These are phyloP conservation scores for Zaprionus gabonicus DNA, from an alignment of 1,140 invertebrate genomes.

Conservation along the genomic window DNA sequence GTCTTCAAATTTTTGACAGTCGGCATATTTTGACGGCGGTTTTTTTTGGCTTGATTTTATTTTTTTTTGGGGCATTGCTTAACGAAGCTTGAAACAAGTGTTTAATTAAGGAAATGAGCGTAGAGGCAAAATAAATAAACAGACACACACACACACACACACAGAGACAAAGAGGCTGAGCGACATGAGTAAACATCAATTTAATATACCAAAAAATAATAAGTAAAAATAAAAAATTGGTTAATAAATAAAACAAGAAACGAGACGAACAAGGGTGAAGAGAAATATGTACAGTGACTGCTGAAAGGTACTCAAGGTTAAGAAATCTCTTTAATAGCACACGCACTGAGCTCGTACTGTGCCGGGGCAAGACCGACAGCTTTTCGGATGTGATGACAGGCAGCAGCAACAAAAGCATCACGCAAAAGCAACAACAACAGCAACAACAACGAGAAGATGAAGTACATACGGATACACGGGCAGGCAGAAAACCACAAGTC, in stretches of 20 bases:
- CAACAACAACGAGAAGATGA: conserved; percentile 3
- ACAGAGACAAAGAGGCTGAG: conserved; percentile 11
- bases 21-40: conserved; percentile 48
- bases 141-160: conserved; percentile 31
- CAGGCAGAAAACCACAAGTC: conserved; percentile 72
- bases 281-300: conserved; percentile 44
- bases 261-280: conserved; percentile 30
- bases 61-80: conserved; percentile 39
- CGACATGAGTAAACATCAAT: conserved; percentile 42
- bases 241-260: conserved; percentile 63
- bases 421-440: conserved; percentile 26
- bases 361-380: conserved; percentile 57
- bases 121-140: conserved; percentile 59
- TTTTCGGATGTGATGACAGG: conserved; percentile 76
- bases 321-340: conserved; percentile 71
- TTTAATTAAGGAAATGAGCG: conserved; percentile 80
- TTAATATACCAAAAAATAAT: conserved; percentile 66
- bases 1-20: conserved; percentile 36
- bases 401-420: conserved; percentile 31
- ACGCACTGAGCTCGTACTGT: conserved; percentile 36
- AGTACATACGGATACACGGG: not conserved
- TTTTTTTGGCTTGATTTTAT: conserved; percentile 18
- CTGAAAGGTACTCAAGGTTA: conserved; percentile 80
- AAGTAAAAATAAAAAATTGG: conserved; percentile 63
- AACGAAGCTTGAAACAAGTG: conserved; percentile 76